Percentiles rank a stretch among this genome's conserved stretches.
Evolutionary conservation across 1,140 invertebrate species (phyloP).

Genomic region (Acarapis woodi): DNA sequence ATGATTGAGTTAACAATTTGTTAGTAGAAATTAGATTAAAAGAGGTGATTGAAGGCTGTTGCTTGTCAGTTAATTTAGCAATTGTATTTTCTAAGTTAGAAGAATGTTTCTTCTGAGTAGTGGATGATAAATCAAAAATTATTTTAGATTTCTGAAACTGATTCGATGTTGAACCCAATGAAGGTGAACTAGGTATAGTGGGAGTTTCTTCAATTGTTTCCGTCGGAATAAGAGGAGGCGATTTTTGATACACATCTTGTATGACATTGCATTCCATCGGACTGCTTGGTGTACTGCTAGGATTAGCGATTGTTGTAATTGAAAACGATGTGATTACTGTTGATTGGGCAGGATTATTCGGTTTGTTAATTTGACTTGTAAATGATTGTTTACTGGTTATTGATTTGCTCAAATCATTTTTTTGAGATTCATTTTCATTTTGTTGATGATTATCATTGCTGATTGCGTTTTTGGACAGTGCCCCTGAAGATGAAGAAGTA

Average conservation of each 20-base stretch:
- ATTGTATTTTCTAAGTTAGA: no score
- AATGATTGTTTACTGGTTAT: not conserved
- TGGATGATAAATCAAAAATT: no score
- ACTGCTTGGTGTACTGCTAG: constrained; percentile 8
- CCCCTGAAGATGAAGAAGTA: not conserved
- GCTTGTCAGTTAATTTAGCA: no score
- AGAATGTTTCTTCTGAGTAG: no score
- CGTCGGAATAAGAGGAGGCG: constrained; percentile 6
- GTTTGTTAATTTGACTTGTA: not conserved
- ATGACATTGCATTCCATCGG: constrained; percentile 2
- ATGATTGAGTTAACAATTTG: no score
- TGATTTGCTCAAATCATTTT: not conserved
- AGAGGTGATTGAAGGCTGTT: no score
- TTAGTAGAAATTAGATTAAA: no score
- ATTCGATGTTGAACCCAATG: no score
- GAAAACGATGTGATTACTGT: not conserved
- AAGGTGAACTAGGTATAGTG: no score
- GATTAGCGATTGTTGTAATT: not conserved
- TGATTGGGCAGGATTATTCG: not conserved
- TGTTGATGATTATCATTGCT: not conserved
- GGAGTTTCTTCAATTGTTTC: constrained; percentile 5
- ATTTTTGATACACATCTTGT: constrained; percentile 1
- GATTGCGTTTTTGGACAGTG: not conserved
- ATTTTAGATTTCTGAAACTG: no score
- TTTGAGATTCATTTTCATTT: not conserved